A percentile compares a stretch with the other conserved stretches of the same genome.
Conservation (phyloP, 1,140 invertebrate species). For the Dendroctonus ponderosae region DNA sequence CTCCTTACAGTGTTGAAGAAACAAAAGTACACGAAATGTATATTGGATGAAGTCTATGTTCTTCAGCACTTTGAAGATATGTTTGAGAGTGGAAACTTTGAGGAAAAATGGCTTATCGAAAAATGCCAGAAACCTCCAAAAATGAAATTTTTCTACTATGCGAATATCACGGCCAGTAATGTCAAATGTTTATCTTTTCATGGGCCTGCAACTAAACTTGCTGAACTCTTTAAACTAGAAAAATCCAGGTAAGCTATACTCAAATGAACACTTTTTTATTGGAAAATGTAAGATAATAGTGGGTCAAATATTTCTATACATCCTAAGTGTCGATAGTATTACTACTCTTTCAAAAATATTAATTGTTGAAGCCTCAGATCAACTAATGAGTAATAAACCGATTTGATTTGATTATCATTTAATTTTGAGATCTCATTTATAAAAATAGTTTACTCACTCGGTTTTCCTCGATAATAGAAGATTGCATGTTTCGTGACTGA, state of each 20-base stretch:
- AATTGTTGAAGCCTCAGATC: too few relatives aligned
- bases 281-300: too few relatives aligned
- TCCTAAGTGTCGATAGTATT: too few relatives aligned
- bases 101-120: conserved; percentile 74
- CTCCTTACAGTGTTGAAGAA: conserved; percentile 29
- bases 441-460: too few relatives aligned
- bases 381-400: too few relatives aligned
- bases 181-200: conserved; percentile 82
- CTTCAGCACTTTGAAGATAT: conserved; percentile 85
- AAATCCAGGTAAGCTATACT: background rate
- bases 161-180: conserved; percentile 64
- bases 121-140: conserved; percentile 54
- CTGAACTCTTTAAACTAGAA: conserved; percentile 54
- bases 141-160: conserved; percentile 53
- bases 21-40: conserved; percentile 47
- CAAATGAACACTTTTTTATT: too few relatives aligned
- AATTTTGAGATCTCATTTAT: too few relatives aligned
- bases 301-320: too few relatives aligned
- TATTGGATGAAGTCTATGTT: conserved; percentile 74
- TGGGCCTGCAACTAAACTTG: conserved; percentile 69
- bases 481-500: too few relatives aligned
- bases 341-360: too few relatives aligned
- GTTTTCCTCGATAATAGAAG: too few relatives aligned
- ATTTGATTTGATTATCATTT: too few relatives aligned
- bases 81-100: conserved; percentile 76